phyloP scores from a whole-genome alignment of 2,888 invertebrate species.

The Trisateles emortualis region DNA sequence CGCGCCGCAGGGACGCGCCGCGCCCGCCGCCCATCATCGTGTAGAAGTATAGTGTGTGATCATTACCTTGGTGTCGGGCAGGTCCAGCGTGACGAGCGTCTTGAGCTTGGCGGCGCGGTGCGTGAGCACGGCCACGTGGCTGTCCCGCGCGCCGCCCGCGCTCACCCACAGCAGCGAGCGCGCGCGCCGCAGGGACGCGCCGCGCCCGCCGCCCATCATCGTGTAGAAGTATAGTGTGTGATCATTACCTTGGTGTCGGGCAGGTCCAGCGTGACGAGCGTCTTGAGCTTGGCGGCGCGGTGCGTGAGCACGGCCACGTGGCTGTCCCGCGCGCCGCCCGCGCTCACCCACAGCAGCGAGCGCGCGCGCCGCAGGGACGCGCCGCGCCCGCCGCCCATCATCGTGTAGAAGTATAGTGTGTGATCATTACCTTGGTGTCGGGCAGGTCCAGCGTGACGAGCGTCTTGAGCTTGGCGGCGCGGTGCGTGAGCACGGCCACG shows the following conservation, averaged over 20 bases:
- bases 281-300: slow-evolving; percentile 91
- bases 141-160: slow-evolving; percentile 91
- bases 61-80: slow-evolving; percentile 91
- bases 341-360: slow-evolving; percentile 96
- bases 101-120: slow-evolving; percentile 91
- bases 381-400: slow-evolving; percentile 75
- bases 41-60: slow-evolving; percentile 63
- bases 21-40: slow-evolving; percentile 82
- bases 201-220: slow-evolving; percentile 75
- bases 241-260: slow-evolving; percentile 90
- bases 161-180: slow-evolving; percentile 97
- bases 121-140: slow-evolving; percentile 92
- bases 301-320: slow-evolving; percentile 93
- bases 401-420: slow-evolving; percentile 44
- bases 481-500: slow-evolving; percentile 93
- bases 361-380: slow-evolving; percentile 88
- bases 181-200: slow-evolving; percentile 87
- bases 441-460: slow-evolving; percentile 92
- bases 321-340: slow-evolving; percentile 91
- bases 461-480: slow-evolving; percentile 91
- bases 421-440: slow-evolving; percentile 89
- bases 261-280: slow-evolving; percentile 92
- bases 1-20: slow-evolving; percentile 86
- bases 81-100: slow-evolving; percentile 91
- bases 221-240: slow-evolving; percentile 81